These are phyloP conservation scores for Oplegnathus fasciatus DNA, from an alignment of 2,113 vertebrate genomes.

Conservation along the genomic window DNA sequence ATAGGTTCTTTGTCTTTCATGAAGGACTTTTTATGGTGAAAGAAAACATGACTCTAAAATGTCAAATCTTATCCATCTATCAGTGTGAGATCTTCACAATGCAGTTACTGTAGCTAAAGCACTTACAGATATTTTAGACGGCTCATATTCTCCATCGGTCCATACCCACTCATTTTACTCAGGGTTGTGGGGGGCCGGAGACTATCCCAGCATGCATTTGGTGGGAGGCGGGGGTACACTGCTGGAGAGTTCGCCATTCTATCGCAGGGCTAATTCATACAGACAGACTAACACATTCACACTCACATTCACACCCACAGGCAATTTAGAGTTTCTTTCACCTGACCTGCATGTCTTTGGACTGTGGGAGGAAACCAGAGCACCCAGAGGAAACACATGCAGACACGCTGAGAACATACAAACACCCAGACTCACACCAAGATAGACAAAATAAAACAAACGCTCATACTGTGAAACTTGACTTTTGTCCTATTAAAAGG, in stretches of 20 bases:
- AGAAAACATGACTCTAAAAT: neutral
- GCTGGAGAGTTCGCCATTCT: constrained; percentile 40
- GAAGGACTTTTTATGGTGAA: neutral
- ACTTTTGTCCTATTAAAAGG: neutral
- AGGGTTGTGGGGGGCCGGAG: neutral
- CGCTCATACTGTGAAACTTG: neutral
- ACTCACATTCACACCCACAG: constrained; percentile 34
- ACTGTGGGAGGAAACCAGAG: constrained; percentile 29
- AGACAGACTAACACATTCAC: constrained; percentile 37
- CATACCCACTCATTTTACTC: neutral
- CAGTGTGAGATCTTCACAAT: neutral
- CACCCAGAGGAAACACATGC: neutral
- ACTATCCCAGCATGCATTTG: constrained; percentile 40
- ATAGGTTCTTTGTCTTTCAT: neutral
- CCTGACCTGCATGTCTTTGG: constrained; percentile 42
- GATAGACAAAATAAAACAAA: neutral
- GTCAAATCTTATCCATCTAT: neutral
- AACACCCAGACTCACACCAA: constrained; percentile 1
- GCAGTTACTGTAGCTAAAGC: neutral
- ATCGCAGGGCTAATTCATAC: constrained; percentile 38
- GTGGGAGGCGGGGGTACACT: constrained; percentile 19
- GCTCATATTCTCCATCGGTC: neutral
- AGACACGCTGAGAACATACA: constrained; percentile 15
- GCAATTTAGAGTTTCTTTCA: constrained; percentile 41
- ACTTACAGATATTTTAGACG: neutral